phyloP scores from a whole-genome alignment of 2,797 vertebrate genomes.

The Chloroceryle amazona region DNA sequence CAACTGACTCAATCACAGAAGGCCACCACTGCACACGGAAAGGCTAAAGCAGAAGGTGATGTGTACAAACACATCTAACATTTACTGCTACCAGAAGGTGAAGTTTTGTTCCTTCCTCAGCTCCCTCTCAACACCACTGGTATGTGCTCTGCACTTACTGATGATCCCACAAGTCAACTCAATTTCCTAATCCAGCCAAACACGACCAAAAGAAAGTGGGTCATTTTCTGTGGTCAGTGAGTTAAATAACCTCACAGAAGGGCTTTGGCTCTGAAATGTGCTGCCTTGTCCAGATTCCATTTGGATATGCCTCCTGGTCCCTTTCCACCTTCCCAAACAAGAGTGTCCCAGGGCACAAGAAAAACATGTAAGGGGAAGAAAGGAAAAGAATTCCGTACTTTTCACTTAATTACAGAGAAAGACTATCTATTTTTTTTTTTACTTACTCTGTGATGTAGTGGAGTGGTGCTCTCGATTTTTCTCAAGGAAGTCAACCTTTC shows the following conservation, averaged over 20 bases:
- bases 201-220: neutral
- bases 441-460: conserved; percentile 37
- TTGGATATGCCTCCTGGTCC: neutral
- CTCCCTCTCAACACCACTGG: neutral
- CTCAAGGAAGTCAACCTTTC: conserved; percentile 13
- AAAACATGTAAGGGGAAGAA: neutral
- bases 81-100: neutral
- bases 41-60: neutral
- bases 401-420: neutral
- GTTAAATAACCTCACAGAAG: neutral
- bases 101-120: neutral
- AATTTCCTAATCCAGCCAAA: neutral
- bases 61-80: neutral
- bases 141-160: neutral
- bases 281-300: neutral
- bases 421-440: neutral
- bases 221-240: neutral
- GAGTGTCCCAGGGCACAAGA: neutral
- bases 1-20: neutral
- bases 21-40: neutral
- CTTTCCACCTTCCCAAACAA: neutral
- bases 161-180: neutral
- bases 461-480: neutral
- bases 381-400: neutral
- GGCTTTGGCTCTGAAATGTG: neutral